These are phyloP conservation scores for Lophochroa leadbeateri DNA, from an alignment of 2,113 vertebrate species.

Conservation along the genomic window DNA sequence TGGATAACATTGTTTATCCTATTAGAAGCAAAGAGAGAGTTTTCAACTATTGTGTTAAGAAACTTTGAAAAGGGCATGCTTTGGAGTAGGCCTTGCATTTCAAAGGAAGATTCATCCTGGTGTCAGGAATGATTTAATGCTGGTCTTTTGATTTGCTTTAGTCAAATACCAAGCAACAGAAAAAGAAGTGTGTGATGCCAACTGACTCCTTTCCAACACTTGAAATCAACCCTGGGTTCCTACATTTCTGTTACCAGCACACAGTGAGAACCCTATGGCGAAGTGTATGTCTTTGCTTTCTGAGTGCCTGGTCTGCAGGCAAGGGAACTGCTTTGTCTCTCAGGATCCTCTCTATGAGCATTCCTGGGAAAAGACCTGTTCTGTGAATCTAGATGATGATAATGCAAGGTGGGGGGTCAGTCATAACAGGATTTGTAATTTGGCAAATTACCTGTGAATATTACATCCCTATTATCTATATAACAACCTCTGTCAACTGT, in stretches of 20 bases:
- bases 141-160: background rate
- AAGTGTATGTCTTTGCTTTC: background rate
- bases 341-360: background rate
- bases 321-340: background rate
- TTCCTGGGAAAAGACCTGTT: background rate
- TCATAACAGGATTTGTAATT: background rate
- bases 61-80: background rate
- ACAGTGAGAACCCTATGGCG: background rate
- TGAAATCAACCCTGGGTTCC: background rate
- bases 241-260: background rate
- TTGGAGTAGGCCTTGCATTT: background rate
- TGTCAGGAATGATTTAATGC: slow-evolving; percentile 6
- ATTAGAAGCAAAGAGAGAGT: background rate
- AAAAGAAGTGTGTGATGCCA: background rate
- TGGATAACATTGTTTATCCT: slow-evolving; percentile 17
- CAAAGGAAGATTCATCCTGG: background rate
- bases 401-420: background rate
- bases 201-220: background rate
- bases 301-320: background rate
- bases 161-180: background rate
- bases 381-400: background rate
- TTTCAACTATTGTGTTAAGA: slow-evolving; percentile 10
- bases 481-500: background rate
- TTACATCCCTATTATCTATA: background rate
- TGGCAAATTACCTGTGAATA: background rate